These are phyloP conservation scores for Erynnis tages DNA, from an alignment of 2,888 invertebrate genomes.

Conservation along the genomic window DNA sequence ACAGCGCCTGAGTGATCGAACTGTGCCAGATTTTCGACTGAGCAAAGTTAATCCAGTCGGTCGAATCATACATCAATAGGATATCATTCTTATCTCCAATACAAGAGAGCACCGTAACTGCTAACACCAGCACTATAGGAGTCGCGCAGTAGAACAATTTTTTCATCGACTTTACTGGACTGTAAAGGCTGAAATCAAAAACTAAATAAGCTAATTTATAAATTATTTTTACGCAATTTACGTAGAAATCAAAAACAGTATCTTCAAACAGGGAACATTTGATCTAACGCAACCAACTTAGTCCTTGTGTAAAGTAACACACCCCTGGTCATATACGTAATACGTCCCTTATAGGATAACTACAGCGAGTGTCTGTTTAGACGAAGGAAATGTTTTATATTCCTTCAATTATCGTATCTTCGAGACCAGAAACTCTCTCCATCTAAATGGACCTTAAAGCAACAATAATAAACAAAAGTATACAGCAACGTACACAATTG, in stretches of 20 bases:
- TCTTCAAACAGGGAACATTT: no score
- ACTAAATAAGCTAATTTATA: neutral
- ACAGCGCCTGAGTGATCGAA: conserved; percentile 56
- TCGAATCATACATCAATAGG: conserved; percentile 34
- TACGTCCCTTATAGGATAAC: no score
- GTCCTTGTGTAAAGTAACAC: no score
- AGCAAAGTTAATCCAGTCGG: conserved; percentile 50
- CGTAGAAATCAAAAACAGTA: no score
- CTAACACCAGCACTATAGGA: conserved; percentile 45
- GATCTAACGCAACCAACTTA: no score
- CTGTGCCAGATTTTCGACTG: conserved; percentile 57
- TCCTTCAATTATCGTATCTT: no score
- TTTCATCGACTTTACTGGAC: conserved; percentile 63
- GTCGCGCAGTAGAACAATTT: conserved; percentile 53
- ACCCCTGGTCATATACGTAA: no score
- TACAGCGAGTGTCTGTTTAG: no score
- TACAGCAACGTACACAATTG: conserved; percentile 60
- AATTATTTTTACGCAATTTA: no score
- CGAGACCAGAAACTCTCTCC: no score
- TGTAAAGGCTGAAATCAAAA: conserved; percentile 57
- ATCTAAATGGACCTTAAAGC: neutral
- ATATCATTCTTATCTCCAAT: conserved; percentile 45
- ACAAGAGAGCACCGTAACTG: conserved; percentile 40
- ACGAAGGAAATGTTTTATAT: no score
- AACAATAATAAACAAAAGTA: neutral